Percentiles rank a stretch among this genome's conserved stretches.
These are phyloP conservation scores for Caradrina clavipalpis DNA, from an alignment of 2,888 invertebrate species.

Conservation along the genomic window DNA sequence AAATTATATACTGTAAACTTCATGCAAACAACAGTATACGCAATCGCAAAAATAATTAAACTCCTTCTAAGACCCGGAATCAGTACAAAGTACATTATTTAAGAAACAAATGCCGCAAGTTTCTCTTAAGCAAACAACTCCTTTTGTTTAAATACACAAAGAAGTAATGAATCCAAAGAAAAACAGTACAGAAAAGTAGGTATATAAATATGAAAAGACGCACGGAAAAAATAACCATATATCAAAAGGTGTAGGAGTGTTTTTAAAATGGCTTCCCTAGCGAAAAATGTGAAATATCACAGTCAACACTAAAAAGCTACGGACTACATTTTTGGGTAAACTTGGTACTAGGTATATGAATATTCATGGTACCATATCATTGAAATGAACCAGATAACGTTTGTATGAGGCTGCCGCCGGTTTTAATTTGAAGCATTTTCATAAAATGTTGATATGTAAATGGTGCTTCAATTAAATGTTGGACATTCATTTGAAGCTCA, in stretches of 20 bases:
- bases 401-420: conserved; percentile 8
- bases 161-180: conserved; percentile 12
- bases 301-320: conserved; percentile 72
- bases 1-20: neutral
- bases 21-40: conserved; percentile 2
- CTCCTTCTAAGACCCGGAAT: neutral
- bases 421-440: conserved; percentile 23
- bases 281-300: conserved; percentile 70
- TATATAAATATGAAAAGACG: conserved; percentile 30
- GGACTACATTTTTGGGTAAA: conserved; percentile 40
- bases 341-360: conserved; percentile 46
- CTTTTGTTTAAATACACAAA: conserved; percentile 25
- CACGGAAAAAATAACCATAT: conserved; percentile 64
- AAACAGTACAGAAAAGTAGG: conserved; percentile 6
- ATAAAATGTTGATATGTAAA: conserved; percentile 15
- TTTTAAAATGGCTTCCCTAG: conserved; percentile 67
- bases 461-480: conserved; percentile 14
- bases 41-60: conserved; percentile 18
- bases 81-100: conserved; percentile 14
- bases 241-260: conserved; percentile 67
- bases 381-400: conserved; percentile 64
- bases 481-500: neutral
- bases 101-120: neutral
- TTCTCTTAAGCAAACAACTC: neutral
- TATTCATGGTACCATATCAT: conserved; percentile 66